A percentile compares a stretch with the other conserved stretches of the same genome.
These are phyloP conservation scores for Hestina assimilis DNA, from an alignment of 1,140 invertebrate species.

Conservation along the genomic window DNA sequence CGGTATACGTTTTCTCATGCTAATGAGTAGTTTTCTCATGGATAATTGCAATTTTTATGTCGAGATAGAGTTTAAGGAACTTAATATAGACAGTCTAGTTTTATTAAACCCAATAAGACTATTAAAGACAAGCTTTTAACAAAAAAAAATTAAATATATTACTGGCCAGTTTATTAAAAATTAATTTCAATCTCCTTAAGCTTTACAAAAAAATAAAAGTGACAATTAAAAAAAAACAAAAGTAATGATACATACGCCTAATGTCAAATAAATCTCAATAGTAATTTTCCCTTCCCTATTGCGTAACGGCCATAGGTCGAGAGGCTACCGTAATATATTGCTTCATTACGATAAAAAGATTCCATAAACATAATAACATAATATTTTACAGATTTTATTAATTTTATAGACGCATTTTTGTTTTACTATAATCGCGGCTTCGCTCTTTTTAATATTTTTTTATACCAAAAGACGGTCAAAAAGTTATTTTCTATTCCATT, in stretches of 20 bases:
- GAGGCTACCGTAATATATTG: constrained; percentile 10
- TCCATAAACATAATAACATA: constrained; percentile 4
- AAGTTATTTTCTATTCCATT: too few relatives aligned
- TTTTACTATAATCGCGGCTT: too few relatives aligned
- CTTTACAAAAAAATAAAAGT: too few relatives aligned
- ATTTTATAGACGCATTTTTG: too few relatives aligned
- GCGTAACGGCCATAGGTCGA: constrained; percentile 16
- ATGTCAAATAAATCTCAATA: background rate
- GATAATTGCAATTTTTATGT: background rate
- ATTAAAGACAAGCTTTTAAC: background rate
- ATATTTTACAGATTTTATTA: background rate
- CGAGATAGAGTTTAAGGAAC: too few relatives aligned
- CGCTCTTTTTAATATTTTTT: too few relatives aligned
- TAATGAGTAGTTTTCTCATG: background rate
- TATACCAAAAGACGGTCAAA: too few relatives aligned
- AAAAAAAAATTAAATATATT: too few relatives aligned
- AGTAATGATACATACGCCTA: background rate
- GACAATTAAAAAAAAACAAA: too few relatives aligned
- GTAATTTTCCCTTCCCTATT: constrained; percentile 14
- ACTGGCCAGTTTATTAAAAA: too few relatives aligned
- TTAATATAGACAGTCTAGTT: too few relatives aligned
- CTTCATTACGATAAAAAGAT: constrained; percentile 11
- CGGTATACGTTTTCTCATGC: background rate
- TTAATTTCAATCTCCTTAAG: background rate
- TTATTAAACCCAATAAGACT: too few relatives aligned